A percentile compares a stretch with the other conserved stretches of the same genome.
phyloP scores from a whole-genome alignment of 2,113 vertebrate genomes.

The Martes martes region DNA sequence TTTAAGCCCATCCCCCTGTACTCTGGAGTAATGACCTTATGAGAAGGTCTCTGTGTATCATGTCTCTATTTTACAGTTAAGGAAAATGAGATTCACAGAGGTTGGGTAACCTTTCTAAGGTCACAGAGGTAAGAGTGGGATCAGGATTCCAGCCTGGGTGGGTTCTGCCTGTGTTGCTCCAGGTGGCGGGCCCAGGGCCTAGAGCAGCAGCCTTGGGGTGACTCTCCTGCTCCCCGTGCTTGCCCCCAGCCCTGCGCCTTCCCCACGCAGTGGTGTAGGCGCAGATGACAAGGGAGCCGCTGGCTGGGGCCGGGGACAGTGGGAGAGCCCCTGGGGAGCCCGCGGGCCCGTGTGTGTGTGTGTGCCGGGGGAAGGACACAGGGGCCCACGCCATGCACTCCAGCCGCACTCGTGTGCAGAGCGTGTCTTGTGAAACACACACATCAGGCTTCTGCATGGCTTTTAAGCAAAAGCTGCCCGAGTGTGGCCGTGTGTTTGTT shows the following conservation, averaged over 20 bases:
- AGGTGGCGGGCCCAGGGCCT: fast-evolving
- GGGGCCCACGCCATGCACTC: background rate
- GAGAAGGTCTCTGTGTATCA: background rate
- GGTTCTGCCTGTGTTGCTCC: background rate
- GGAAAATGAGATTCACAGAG: background rate
- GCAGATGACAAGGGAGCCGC: background rate
- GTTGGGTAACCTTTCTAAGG: background rate
- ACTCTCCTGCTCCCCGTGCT: fast-evolving
- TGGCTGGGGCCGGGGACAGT: background rate
- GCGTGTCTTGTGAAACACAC: fast-evolving
- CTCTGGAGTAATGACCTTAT: background rate
- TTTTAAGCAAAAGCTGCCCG: background rate
- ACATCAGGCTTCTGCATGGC: background rate
- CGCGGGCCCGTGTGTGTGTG: fast-evolving
- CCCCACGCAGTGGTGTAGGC: background rate
- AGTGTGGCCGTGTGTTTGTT: background rate
- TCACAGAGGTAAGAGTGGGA: background rate
- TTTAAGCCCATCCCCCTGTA: background rate
- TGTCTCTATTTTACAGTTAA: background rate
- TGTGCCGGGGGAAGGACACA: background rate
- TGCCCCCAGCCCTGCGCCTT: no score
- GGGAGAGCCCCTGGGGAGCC: background rate
- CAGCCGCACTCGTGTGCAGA: background rate
- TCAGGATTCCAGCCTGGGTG: background rate
- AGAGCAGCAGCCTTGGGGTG: fast-evolving